A percentile compares a stretch with the other conserved stretches of the same genome.
Conservation (phyloP, 2,797 vertebrate species). For the Psittacula derbiana region DNA sequence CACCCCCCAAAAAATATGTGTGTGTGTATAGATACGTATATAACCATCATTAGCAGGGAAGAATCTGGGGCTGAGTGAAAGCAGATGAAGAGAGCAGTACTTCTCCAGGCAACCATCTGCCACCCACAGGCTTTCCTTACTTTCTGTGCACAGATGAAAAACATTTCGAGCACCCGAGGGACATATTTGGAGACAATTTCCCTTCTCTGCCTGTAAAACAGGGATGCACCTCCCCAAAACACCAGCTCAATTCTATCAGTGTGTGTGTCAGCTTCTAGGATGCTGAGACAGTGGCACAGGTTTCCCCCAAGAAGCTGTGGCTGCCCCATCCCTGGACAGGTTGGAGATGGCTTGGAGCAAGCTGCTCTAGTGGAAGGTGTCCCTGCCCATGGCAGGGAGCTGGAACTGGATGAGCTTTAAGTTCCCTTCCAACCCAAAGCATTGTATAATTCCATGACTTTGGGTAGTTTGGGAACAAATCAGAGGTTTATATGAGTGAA, state of each 20-base stretch:
- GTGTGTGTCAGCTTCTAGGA: background rate
- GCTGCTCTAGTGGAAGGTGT: background rate
- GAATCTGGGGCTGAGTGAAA: background rate
- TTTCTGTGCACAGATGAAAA: background rate
- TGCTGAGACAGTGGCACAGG: background rate
- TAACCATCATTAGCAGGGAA: background rate
- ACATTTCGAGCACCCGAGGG: accelerated
- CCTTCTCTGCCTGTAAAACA: background rate
- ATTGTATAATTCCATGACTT: background rate
- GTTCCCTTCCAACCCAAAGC: background rate
- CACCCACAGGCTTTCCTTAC: background rate
- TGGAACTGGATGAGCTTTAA: background rate
- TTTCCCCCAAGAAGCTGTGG: background rate
- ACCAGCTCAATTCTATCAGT: background rate
- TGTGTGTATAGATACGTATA: background rate
- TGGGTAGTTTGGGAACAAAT: background rate
- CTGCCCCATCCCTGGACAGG: background rate
- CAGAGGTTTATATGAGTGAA: background rate
- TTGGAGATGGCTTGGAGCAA: background rate
- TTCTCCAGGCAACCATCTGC: background rate
- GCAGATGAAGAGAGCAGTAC: background rate
- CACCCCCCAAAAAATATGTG: background rate
- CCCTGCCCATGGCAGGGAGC: background rate
- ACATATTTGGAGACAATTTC: background rate
- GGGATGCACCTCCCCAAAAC: background rate